Evolutionary conservation across 2,888 invertebrate genomes (phyloP).

Genomic region (Rutpela maculata): DNA sequence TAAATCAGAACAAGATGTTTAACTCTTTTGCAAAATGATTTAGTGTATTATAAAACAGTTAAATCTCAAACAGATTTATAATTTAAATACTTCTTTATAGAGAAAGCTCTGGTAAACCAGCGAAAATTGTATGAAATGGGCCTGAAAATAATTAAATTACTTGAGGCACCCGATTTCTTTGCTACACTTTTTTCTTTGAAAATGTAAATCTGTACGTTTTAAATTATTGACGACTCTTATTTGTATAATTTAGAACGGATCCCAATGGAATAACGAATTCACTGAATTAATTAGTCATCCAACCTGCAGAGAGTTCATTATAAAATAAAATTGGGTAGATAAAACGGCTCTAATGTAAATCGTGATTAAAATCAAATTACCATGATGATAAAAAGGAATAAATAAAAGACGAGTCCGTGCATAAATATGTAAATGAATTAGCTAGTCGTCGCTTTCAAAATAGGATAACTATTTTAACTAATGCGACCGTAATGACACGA

Average conservation of each 20-base stretch:
- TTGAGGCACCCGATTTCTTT: no score
- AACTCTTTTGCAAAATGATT: no score
- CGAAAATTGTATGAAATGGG: no score
- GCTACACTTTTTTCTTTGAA: no score
- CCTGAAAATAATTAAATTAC: no score
- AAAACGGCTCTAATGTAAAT: neutral
- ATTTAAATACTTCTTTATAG: no score
- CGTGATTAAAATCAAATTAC: slow-evolving; percentile 7
- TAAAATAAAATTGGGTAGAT: neutral
- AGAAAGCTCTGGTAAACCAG: no score
- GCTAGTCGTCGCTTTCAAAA: neutral
- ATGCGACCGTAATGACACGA: neutral
- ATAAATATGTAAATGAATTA: slow-evolving; percentile 6
- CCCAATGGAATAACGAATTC: neutral
- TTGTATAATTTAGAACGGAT: neutral
- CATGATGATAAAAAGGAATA: neutral
- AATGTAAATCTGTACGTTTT: neutral
- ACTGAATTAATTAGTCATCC: neutral
- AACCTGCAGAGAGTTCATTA: neutral
- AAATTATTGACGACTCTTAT: neutral
- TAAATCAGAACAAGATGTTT: no score
- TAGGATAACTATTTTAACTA: neutral
- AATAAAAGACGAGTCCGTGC: neutral
- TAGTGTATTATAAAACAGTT: no score
- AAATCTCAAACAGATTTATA: no score